These are phyloP conservation scores for Dolichallabes microphthalmus DNA, from an alignment of 2,113 vertebrate species.

Conservation along the genomic window DNA sequence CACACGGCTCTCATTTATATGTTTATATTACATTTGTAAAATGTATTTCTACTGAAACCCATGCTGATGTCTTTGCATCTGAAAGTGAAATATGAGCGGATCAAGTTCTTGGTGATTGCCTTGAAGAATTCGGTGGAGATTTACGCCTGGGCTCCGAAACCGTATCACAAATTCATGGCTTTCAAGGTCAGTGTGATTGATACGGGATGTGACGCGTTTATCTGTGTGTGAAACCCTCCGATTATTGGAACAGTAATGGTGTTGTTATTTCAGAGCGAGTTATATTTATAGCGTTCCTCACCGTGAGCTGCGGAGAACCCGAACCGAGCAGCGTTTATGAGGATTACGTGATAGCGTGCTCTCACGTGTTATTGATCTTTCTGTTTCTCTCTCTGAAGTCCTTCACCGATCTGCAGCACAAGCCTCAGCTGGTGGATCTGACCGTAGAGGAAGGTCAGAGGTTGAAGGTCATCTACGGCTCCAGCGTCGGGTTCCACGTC, in stretches of 20 bases:
- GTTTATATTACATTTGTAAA: too few relatives aligned
- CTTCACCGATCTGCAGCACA: conserved; percentile 98
- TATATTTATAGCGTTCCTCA: neutral
- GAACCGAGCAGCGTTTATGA: neutral
- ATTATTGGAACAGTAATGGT: neutral
- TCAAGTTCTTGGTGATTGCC: conserved; percentile 98
- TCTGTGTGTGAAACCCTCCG: conserved; percentile 3
- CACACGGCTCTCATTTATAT: neutral
- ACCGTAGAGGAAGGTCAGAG: conserved; percentile 98
- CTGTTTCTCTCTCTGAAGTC: conserved; percentile 72
- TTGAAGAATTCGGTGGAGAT: conserved; percentile 97
- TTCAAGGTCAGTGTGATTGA: conserved; percentile 84
- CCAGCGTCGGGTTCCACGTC: conserved; percentile 96
- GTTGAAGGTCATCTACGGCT: conserved; percentile 98
- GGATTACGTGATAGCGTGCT: neutral
- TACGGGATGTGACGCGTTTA: neutral
- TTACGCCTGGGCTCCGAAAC: conserved; percentile 98
- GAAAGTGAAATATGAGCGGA: conserved; percentile 96
- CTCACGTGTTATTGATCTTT: neutral
- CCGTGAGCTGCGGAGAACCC: neutral
- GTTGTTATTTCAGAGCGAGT: neutral
- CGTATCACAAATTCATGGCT: conserved; percentile 99
- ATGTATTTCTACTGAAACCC: neutral
- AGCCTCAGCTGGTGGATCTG: conserved; percentile 92
- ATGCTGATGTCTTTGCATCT: conserved; percentile 28